phyloP scores from a whole-genome alignment of 2,113 vertebrate species.

The Stegostoma tigrinum region DNA sequence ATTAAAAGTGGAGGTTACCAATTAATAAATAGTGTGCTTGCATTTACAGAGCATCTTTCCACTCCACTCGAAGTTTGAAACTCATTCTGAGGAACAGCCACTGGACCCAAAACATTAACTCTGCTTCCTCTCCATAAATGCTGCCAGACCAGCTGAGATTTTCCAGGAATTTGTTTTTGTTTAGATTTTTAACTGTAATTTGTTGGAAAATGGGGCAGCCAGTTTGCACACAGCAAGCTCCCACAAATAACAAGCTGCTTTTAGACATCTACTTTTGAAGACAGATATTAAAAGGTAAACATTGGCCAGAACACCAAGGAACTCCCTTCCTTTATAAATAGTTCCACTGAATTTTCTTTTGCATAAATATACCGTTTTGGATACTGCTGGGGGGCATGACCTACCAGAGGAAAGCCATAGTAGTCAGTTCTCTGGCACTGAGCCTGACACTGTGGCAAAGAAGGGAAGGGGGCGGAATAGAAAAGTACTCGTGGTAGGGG shows the following conservation, averaged over 20 bases:
- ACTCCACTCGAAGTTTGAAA: background rate
- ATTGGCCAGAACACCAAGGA: background rate
- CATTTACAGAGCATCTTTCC: background rate
- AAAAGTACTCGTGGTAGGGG: too few relatives aligned
- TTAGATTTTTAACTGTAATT: background rate
- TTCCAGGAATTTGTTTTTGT: too few relatives aligned
- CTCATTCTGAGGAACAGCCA: too few relatives aligned
- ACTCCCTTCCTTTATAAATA: background rate
- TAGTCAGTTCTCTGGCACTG: too few relatives aligned
- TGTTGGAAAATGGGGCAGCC: background rate
- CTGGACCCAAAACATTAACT: too few relatives aligned
- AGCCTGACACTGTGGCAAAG: too few relatives aligned
- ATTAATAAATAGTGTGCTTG: background rate
- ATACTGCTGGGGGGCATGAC: too few relatives aligned
- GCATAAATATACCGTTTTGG: too few relatives aligned
- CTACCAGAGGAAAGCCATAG: too few relatives aligned
- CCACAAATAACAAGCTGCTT: background rate
- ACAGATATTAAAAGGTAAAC: background rate
- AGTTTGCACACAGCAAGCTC: background rate
- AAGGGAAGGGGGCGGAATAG: too few relatives aligned
- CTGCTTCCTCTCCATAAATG: too few relatives aligned
- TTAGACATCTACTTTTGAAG: background rate
- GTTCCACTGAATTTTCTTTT: background rate
- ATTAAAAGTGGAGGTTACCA: background rate
- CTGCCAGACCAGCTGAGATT: too few relatives aligned